phyloP scores from a whole-genome alignment of 2,113 vertebrate genomes.

The Raja brachyura region DNA sequence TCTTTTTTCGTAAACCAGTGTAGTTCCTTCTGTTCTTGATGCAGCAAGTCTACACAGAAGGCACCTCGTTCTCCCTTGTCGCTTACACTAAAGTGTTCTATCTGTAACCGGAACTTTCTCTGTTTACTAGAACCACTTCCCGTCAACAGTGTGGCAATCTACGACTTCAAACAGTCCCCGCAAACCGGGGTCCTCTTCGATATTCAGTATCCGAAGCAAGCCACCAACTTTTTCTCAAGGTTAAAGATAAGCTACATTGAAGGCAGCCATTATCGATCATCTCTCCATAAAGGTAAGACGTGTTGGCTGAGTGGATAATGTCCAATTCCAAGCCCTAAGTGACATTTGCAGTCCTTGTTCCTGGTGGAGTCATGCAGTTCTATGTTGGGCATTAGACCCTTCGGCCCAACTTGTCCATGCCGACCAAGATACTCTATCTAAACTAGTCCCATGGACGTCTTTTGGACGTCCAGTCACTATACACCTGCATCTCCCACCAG shows the following conservation, averaged over 20 bases:
- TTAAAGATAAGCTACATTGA: slow-evolving; percentile 95
- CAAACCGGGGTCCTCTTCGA: slow-evolving; percentile 90
- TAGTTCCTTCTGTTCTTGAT: not conserved
- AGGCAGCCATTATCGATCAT: slow-evolving; percentile 67
- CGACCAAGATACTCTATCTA: no score
- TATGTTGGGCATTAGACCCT: no score
- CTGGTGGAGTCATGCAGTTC: no score
- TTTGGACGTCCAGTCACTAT: no score
- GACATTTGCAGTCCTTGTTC: no score
- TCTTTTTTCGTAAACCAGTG: no score
- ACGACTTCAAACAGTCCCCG: slow-evolving; percentile 79
- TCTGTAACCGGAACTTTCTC: slow-evolving; percentile 32
- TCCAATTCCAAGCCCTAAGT: not conserved
- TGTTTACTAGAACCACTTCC: slow-evolving; percentile 74
- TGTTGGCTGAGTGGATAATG: not conserved
- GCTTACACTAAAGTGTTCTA: not conserved
- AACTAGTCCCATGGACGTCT: no score
- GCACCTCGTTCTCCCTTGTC: not conserved
- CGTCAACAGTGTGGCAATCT: slow-evolving; percentile 70
- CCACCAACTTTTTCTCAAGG: slow-evolving; percentile 76
- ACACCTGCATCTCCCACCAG: no score
- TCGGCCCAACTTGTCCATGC: no score
- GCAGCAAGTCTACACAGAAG: not conserved
- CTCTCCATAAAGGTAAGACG: slow-evolving; percentile 85
- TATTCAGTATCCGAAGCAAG: slow-evolving; percentile 75